Base-by-base conservation (phyloP, 2,888 invertebrate species). In the Eugnorisma glareosa region DNA sequence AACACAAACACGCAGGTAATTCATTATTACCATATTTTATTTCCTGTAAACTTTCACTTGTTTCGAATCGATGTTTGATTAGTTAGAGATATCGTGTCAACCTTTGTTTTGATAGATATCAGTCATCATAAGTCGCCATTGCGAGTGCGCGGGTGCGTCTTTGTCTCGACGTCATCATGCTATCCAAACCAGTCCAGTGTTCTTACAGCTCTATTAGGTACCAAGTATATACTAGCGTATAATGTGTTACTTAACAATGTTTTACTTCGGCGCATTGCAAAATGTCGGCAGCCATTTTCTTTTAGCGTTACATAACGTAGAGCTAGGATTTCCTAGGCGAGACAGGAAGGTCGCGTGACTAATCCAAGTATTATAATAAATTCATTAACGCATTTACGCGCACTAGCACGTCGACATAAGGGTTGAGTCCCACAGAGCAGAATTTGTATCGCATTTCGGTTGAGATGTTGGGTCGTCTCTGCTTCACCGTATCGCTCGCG, bases 371-470 rank as follows among this genome's bases (percentile, higher is more conserved):
- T 51, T 77, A 73, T 72, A 71, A 67, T 45, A 71, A 84, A 78
- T 63, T 75, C 21, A 86, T 76, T 48, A 70, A 48, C 66, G 28
- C 61, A 77, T 86, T 87, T 69, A 69, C 59, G 63, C 67, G 28
- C 76, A 75, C 31, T 40, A 15, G 81, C 85, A 86, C 87, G 88
- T 81, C 63, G 54, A 43, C 67, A 37, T 72, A 37, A 77, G 70
- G 72, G 24, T 81, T 45, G 90, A 94, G 94, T 93, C 70, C 90
- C 93, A 51, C 87, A 79, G 37, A 89, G 89, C 0, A 87, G 83
- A 31, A 67, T 43, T 61, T 59, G 57, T n/a, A 31, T 40, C 51
- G 59, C n/a, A 31, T 3, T 24, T 51, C 11, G 54, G 18, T 31
- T 48, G 70, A 37, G 21, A 18, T 28, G 37, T 51, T n/a, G 54